Conservation (phyloP, 2,888 invertebrate genomes). For the Sinohyriopsis cumingii region DNA sequence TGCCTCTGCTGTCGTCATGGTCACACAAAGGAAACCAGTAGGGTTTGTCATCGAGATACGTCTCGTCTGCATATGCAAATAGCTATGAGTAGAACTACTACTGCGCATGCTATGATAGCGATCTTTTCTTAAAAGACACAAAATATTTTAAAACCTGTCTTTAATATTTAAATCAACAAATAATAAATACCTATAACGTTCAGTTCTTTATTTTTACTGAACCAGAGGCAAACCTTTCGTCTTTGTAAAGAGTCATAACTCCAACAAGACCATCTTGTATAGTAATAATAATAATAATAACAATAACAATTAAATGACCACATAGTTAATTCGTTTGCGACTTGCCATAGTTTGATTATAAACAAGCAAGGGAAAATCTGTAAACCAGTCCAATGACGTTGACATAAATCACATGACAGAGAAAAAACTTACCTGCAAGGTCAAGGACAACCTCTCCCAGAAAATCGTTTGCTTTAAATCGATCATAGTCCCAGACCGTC, state of each 20-base stretch:
- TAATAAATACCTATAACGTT: too few relatives aligned
- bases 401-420: too few relatives aligned
- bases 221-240: too few relatives aligned
- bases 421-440: constrained; percentile 52
- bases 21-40: constrained; percentile 75
- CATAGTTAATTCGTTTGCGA: too few relatives aligned
- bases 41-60: constrained; percentile 75
- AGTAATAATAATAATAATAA: background rate
- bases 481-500: constrained; percentile 78
- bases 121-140: background rate
- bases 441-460: constrained; percentile 73
- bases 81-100: too few relatives aligned
- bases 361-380: background rate
- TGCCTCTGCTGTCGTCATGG: constrained; percentile 60
- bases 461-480: constrained; percentile 76
- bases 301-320: background rate
- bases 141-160: background rate
- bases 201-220: too few relatives aligned
- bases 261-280: too few relatives aligned
- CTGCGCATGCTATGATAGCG: too few relatives aligned
- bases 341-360: too few relatives aligned
- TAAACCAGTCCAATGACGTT: too few relatives aligned
- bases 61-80: constrained; percentile 67
- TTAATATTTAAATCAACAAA: too few relatives aligned
- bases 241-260: too few relatives aligned